A percentile compares a stretch with the other conserved stretches of the same genome.
These are phyloP conservation scores for Toxotes lorentzi DNA, from an alignment of 2,797 vertebrate genomes.

Conservation along the genomic window DNA sequence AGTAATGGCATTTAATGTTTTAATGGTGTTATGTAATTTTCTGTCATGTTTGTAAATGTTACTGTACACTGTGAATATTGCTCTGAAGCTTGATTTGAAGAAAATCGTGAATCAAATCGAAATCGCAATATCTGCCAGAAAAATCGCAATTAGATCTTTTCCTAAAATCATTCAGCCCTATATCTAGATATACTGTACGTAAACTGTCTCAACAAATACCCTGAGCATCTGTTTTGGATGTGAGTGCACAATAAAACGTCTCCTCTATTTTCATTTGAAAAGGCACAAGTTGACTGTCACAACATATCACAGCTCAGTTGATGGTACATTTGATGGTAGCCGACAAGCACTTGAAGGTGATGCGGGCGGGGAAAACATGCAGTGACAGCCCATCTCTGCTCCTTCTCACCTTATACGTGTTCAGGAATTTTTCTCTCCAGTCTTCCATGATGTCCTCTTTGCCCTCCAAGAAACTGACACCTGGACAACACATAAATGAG, in stretches of 20 bases:
- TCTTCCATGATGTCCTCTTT: conserved; percentile 91
- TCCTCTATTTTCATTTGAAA: background rate
- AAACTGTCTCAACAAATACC: background rate
- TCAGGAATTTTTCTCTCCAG: conserved; percentile 92
- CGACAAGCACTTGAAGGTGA: background rate
- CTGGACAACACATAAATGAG: conserved; percentile 69
- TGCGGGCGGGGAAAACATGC: background rate
- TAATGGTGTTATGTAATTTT: too few species aligned
- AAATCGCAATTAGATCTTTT: too few species aligned
- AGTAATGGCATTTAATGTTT: too few species aligned
- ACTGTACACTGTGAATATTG: too few species aligned
- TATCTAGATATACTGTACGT: background rate
- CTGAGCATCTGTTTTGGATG: background rate
- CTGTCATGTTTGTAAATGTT: too few species aligned
- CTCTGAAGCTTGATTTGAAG: too few species aligned
- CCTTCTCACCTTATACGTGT: conserved; percentile 90
- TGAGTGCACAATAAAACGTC: background rate
- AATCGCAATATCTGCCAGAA: too few species aligned
- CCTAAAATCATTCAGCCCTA: too few species aligned
- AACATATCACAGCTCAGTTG: background rate
- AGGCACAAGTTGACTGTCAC: background rate
- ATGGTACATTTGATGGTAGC: background rate
- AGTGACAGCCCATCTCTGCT: conserved; percentile 1
- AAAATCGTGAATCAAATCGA: too few species aligned
- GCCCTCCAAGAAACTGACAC: conserved; percentile 90